A percentile compares a stretch with the other conserved stretches of the same genome.
Conservation (phyloP, 2,797 vertebrate species). For the Pitangus sulphuratus region DNA sequence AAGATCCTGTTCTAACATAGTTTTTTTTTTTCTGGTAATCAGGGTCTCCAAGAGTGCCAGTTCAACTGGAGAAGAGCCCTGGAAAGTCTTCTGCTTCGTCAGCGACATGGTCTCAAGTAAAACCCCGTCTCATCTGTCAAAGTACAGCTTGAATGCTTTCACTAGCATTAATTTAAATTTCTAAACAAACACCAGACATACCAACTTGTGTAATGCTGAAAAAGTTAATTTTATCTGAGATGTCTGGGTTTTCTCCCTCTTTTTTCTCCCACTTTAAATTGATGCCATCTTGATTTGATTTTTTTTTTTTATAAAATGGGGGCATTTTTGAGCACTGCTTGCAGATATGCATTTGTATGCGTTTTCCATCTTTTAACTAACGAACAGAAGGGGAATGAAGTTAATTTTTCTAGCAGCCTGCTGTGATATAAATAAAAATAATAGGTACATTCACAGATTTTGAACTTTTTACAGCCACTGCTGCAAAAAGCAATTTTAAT, state of each 20-base stretch:
- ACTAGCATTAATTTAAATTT: background rate
- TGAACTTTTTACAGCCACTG: constrained; percentile 40
- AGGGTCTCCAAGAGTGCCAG: background rate
- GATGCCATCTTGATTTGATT: background rate
- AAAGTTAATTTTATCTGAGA: background rate
- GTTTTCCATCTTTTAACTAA: constrained; percentile 61
- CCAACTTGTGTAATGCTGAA: background rate
- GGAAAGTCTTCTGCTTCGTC: constrained; percentile 20
- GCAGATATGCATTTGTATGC: constrained; percentile 24
- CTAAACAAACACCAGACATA: constrained; percentile 6
- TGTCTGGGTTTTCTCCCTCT: background rate
- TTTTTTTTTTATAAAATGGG: too few relatives aligned
- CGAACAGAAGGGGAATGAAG: background rate
- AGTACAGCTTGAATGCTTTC: background rate
- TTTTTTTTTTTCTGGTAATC: background rate
- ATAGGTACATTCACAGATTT: constrained; percentile 58
- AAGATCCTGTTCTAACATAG: background rate
- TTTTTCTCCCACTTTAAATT: background rate
- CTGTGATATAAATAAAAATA: constrained; percentile 73
- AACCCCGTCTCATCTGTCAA: background rate
- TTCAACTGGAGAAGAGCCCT: background rate
- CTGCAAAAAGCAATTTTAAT: constrained; percentile 72
- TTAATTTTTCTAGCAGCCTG: constrained; percentile 42
- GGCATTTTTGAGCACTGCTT: background rate
- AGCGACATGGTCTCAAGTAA: background rate